Evolutionary conservation across 1,140 invertebrate species (phyloP), one percentile per base, ranked within the genome.

Genomic region (Tachypleus tridentatus): DNA sequence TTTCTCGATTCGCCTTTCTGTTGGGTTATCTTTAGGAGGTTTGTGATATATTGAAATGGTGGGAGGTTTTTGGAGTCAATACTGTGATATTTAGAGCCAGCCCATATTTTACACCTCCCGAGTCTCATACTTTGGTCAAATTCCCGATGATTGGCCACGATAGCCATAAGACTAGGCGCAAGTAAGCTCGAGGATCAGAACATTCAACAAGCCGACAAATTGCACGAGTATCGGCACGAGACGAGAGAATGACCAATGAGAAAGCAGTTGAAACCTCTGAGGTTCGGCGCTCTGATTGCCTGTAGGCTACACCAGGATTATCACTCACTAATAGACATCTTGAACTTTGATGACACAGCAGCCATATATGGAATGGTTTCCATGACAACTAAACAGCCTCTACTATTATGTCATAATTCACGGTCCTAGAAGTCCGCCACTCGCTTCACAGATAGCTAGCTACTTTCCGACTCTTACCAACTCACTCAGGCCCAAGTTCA

Each of bases 341-440:
- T 75, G 72, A 73, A 74, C 73, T 69, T 73, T 69, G 70, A 70
- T 75, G 73, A 74, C 74, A 74, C 67, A 67, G 66, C 65, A 64
- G 69, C 74, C 73, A 70, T 74, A 74, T 74, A 74, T 73, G 63
- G 74, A 70, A 72, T 62, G 67, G 72, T 73, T 70, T 68, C 72
- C 73, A 75, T 75, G 73, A 73, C 72, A 72, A 75, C 73, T 72
- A 71, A 68, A 69, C 72, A 74, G 71, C 73, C 73, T 75, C 71
- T 73, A 74, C 71, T 65, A 67, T 64, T 65, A 71, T 74, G 75
- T 76, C 75, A 76, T 72, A 75, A 74, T 75, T 76, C 75, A 75
- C 72, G 72, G 63, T 65, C 71, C 70, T 71, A 11, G 56, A 29
- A 29, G n/a, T 57, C n/a, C 56, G n/a, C 56, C 56, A 57, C 10